Evolutionary conservation across 2,888 invertebrate genomes (phyloP), one percentile per base, ranked within the genome.

Genomic region (Xanthorhoe spadicearia): DNA sequence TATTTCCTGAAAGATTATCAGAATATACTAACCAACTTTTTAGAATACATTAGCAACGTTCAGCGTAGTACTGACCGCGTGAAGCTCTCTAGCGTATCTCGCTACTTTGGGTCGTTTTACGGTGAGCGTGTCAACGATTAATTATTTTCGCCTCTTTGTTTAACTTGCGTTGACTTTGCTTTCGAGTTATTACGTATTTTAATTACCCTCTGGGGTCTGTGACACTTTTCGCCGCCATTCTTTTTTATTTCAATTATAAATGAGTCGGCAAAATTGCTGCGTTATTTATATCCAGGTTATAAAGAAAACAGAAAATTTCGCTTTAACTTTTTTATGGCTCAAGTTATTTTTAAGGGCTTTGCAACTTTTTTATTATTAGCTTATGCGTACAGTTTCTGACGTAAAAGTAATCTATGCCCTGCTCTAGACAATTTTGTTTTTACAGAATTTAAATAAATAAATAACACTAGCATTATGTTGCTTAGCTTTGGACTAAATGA

Each of bases 141-240:
- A 87, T 90, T 88, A 86, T 87, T 88, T 88, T 87, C 81, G 81
- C 79, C 84, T 86, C 85, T 87, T 88, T 89, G 85, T 88, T 90
- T 88, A 85, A 88, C 83, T 90, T 87, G 83, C 82, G 85, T 83
- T 86, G 85, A 86, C 87, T 87, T 84, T 83, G 84, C 85, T 88
- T 87, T 84, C 77, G 83, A 84, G 85, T 88, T 88, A 87, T 88
- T 87, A 87, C 83, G 83, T 85, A 86, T 88, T 90, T 89, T 88
- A 89, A 91, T 91, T 89, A 83, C 83, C 84, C 79, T 78, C 77
- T 74, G 75, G 79, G 79, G 79, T 78, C 77, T 79, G 75, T 72
- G 79, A 78, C 77, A 77, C 76, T 83, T 85, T 82, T 83, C 69
- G 77, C 72, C 66, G 77, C 74, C 75, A 76, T 83, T 81, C 49